Evolutionary conservation across 2,888 invertebrate species (phyloP).

Genomic region (Sinopyrophorus schimmeli): DNA sequence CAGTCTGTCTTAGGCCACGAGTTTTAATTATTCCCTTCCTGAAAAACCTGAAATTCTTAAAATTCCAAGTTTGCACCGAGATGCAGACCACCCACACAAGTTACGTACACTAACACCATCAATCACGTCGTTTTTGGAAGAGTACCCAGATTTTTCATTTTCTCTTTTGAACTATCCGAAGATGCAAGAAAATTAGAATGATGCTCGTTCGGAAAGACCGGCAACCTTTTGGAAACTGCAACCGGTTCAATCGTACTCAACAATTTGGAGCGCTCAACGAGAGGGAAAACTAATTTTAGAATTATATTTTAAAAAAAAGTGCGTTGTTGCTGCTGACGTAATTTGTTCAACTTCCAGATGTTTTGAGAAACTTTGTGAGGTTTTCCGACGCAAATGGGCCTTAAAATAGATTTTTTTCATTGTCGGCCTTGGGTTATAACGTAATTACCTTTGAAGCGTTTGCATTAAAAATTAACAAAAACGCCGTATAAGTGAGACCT

Average conservation of each 20-base stretch:
- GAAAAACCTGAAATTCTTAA: too few species aligned
- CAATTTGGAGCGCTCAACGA: slow-evolving; percentile 11
- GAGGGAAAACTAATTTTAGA: slow-evolving; percentile 22
- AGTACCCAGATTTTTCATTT: too few species aligned
- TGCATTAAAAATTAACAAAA: too few species aligned
- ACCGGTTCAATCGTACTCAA: slow-evolving; percentile 1
- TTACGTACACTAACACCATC: neutral
- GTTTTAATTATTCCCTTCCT: too few species aligned
- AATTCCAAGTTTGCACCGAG: too few species aligned
- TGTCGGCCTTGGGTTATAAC: too few species aligned
- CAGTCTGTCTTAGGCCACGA: neutral
- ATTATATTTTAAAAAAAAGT: slow-evolving; percentile 19
- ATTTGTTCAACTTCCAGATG: slow-evolving; percentile 6
- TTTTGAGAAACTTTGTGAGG: neutral
- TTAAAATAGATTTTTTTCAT: too few species aligned
- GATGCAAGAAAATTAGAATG: too few species aligned
- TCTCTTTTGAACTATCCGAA: too few species aligned
- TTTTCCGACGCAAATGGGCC: too few species aligned
- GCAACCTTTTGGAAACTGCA: slow-evolving; percentile 18
- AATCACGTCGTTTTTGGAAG: neutral
- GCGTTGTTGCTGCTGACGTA: slow-evolving; percentile 25
- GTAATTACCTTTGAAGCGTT: too few species aligned
- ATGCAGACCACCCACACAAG: neutral
- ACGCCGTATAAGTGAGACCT: too few species aligned
- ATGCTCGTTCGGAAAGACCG: neutral